Evolutionary conservation across 2,888 invertebrate species (phyloP), one percentile per base, ranked within the genome.

Genomic region (Dicranocentrus wangi): DNA sequence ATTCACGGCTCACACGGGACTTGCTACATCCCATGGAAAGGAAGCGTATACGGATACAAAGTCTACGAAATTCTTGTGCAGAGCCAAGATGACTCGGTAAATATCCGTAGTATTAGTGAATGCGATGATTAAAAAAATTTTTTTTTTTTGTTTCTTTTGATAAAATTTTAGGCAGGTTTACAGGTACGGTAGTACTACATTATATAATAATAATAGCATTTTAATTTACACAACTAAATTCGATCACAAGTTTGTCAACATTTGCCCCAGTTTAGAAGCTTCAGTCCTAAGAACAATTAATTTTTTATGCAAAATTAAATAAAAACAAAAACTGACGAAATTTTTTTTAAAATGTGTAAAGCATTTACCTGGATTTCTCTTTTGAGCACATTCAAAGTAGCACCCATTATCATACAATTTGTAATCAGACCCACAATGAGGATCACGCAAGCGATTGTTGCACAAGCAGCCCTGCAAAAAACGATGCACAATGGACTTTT

Each of bases 1-100:
- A 79, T 85, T 19, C 83, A 85, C n/a, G 79, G 82, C 17, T 77
- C 75, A 43, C 81, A 85, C 51, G 79, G 78, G 5, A 72, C 81
- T 8, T 85, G 85, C 66, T 83, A 82, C 79, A 72, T 85, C n/a
- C 80, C 85, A 5, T 85, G 78, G 60, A 78, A 71, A 7, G 83
- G 83, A 13, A 13, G 69, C 25, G 85, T 82, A 58, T 61, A 70
- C 19, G 51, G 76, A 3, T 83, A 80, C 66, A 43, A 65, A 19
- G 42, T 66, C 13, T 85, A 78, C 68, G 85, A 85, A 28, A 70
- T 85, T 25, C 69, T 85, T n/a, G 81, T 84, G 5, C 68, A 76
- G 66, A 83, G 72, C 71, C 39, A 42, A 2, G n/a, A 39, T 15
- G 39, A 60, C 23, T 25, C 25, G 10, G 23, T 60, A 17, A 23